A percentile compares a stretch with the other conserved stretches of the same genome.
phyloP scores from a whole-genome alignment of 2,888 invertebrate species.

The Clusia tigrina region DNA sequence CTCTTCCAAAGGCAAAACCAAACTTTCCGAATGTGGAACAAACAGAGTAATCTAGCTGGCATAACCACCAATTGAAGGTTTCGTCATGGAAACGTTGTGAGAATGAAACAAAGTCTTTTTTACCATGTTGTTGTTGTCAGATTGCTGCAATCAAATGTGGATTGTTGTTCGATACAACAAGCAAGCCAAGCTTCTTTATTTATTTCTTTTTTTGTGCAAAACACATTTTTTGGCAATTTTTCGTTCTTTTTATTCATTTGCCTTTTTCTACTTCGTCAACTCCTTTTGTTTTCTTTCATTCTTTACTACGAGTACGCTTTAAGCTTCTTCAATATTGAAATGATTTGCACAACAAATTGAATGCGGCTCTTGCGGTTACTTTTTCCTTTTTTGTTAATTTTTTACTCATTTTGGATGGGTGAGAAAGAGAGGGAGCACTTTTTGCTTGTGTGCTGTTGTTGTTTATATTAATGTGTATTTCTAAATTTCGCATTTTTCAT shows the following conservation, averaged over 20 bases:
- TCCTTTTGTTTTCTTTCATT: constrained; percentile 4
- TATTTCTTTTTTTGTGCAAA: not conserved
- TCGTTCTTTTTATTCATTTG: not conserved
- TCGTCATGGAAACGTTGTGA: too few relatives aligned
- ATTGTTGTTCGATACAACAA: not conserved
- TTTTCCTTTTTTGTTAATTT: not conserved
- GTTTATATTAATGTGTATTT: constrained; percentile 13
- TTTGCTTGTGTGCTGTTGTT: constrained; percentile 24
- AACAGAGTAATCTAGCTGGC: too few relatives aligned
- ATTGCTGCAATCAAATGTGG: too few relatives aligned
- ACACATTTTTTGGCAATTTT: not conserved
- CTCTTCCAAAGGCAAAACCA: too few relatives aligned
- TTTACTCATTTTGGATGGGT: constrained; percentile 1
- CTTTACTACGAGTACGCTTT: not conserved
- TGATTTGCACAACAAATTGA: not conserved
- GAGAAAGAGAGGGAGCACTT: constrained; percentile 32
- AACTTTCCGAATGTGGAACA: too few relatives aligned
- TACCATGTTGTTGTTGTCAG: too few relatives aligned
- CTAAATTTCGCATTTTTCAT: constrained; percentile 1
- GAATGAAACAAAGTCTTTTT: too few relatives aligned
- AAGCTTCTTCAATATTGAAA: not conserved
- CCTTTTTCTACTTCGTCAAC: not conserved
- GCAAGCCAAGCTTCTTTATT: not conserved
- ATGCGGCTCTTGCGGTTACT: not conserved
- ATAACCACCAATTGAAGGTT: too few relatives aligned